phyloP scores from a whole-genome alignment of 2,113 vertebrate species.

The Megalops atlanticus region DNA sequence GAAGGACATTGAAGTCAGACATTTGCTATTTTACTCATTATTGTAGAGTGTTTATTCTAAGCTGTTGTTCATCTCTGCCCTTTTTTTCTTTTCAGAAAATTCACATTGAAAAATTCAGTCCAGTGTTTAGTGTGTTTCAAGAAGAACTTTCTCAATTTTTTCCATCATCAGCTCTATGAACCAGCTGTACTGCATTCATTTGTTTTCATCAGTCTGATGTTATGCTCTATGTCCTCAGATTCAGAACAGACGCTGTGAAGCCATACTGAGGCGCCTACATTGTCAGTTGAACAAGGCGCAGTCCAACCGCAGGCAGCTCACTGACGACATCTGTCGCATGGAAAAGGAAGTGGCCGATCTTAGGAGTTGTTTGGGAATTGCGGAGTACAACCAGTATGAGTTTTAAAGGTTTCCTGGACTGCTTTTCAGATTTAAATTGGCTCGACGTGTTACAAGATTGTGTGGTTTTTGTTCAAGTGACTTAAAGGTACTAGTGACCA shows the following conservation, averaged over 20 bases:
- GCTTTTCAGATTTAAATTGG: neutral
- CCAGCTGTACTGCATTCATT: neutral
- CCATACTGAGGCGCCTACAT: constrained; percentile 63
- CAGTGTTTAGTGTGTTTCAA: neutral
- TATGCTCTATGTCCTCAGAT: constrained; percentile 53
- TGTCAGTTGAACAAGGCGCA: constrained; percentile 67
- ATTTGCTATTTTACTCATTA: neutral
- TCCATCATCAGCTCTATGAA: neutral
- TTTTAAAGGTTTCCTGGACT: neutral
- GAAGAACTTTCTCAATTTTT: neutral
- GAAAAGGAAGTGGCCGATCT: constrained; percentile 58
- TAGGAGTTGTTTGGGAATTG: constrained; percentile 45
- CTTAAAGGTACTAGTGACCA: too few species aligned
- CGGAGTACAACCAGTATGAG: neutral
- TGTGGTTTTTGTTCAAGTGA: too few species aligned
- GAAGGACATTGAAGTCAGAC: constrained; percentile 60
- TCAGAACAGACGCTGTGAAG: constrained; percentile 63
- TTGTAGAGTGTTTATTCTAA: neutral
- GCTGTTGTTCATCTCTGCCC: neutral
- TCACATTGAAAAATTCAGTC: too few species aligned
- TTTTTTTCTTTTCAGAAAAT: neutral
- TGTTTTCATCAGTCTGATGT: neutral
- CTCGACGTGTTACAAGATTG: too few species aligned
- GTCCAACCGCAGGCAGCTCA: constrained; percentile 50
- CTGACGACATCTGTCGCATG: constrained; percentile 55